Evolutionary conservation across 2,888 invertebrate species (phyloP).

Genomic region (Rhamnusium bicolor): DNA sequence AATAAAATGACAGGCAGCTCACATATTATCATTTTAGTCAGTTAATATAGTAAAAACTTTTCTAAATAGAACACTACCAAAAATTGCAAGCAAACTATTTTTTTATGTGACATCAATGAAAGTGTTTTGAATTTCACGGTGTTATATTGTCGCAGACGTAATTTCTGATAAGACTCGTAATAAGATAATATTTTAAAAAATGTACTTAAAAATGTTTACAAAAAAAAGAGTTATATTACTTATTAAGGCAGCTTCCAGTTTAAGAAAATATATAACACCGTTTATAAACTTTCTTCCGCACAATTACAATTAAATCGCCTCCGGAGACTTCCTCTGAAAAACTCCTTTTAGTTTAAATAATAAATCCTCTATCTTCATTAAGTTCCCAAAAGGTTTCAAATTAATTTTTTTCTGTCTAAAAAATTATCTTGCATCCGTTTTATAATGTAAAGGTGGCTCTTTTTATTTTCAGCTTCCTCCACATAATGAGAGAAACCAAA

Average conservation of each 20-base stretch:
- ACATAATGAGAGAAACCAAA: conserved; percentile 38
- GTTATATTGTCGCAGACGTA: no score
- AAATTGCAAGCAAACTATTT: no score
- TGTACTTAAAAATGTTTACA: neutral
- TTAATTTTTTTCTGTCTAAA: conserved; percentile 3
- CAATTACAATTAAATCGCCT: neutral
- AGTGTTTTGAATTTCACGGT: no score
- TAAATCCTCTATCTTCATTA: neutral
- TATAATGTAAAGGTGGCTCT: conserved; percentile 11
- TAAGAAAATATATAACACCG: no score
- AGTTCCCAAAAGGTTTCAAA: neutral
- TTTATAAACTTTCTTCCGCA: neutral
- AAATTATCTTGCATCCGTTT: conserved; percentile 24
- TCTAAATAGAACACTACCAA: no score
- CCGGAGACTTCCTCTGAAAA: neutral
- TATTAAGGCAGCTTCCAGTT: neutral
- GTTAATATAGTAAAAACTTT: no score
- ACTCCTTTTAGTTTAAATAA: neutral
- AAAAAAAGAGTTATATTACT: neutral
- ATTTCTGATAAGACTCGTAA: no score
- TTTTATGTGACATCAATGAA: no score
- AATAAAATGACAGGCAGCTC: no score
- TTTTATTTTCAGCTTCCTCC: conserved; percentile 36
- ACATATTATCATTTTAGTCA: no score
- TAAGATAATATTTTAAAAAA: neutral